Conservation (phyloP, 2,888 invertebrate genomes). For the Phengaris alcon region DNA sequence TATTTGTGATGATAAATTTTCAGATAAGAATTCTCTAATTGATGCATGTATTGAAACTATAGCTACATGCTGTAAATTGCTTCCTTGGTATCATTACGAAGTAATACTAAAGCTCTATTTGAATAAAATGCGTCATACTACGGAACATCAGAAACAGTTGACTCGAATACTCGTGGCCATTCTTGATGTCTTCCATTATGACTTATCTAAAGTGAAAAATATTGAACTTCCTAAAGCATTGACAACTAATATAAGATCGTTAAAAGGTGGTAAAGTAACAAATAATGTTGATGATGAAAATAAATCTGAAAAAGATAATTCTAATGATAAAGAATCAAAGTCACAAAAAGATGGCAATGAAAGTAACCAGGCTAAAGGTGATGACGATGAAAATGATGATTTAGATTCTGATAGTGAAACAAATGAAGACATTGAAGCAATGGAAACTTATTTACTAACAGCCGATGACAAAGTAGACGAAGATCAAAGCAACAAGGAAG, state of each 20-base stretch:
- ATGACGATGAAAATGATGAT: conserved; percentile 42
- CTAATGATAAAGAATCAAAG: conserved; percentile 34
- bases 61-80: conserved; percentile 84
- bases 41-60: conserved; percentile 92
- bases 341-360: conserved; percentile 42
- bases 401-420: conserved; percentile 40
- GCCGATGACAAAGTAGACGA: conserved; percentile 62
- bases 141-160: conserved; percentile 90
- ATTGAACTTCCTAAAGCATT: conserved; percentile 62
- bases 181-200: conserved; percentile 95
- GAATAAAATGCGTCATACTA: conserved; percentile 83
- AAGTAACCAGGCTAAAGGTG: conserved; percentile 35
- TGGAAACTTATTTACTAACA: conserved; percentile 58
- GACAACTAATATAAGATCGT: conserved; percentile 48
- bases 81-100: conserved; percentile 95
- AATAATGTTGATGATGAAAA: neutral
- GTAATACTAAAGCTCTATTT: conserved; percentile 89
- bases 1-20: conserved; percentile 87
- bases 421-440: conserved; percentile 48
- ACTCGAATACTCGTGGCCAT: conserved; percentile 88
- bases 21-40: conserved; percentile 87
- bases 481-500: conserved; percentile 55
- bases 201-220: conserved; percentile 82
- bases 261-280: conserved; percentile 36
- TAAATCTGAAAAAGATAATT: conserved; percentile 29